Evolutionary conservation across 2,797 vertebrate genomes (phyloP).

Genomic region (Coluber constrictor): DNA sequence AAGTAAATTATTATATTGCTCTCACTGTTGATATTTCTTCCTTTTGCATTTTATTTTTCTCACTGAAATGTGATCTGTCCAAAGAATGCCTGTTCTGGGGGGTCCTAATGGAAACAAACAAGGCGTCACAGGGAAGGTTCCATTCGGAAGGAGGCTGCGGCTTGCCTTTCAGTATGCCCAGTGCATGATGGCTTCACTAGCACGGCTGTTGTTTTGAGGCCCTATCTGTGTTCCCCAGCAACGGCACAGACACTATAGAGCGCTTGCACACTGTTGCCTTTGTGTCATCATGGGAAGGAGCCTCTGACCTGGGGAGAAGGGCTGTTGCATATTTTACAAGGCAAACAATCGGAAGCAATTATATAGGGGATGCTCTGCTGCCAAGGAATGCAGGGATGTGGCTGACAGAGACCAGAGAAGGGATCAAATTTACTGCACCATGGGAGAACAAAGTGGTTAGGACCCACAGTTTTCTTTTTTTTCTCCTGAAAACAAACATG

Average conservation of each 20-base stretch:
- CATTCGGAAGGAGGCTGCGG: not conserved
- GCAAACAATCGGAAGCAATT: not conserved
- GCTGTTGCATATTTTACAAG: not conserved
- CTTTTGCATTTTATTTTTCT: not conserved
- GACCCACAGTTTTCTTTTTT: not conserved
- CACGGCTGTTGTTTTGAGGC: not conserved
- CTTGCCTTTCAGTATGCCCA: not conserved
- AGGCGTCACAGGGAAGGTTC: not conserved
- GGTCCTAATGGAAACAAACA: not conserved
- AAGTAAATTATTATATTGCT: not conserved
- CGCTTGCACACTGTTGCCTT: too few species aligned
- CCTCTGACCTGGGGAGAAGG: not conserved
- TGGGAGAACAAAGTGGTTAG: conserved; percentile 40
- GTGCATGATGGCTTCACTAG: not conserved
- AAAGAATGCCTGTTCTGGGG: not conserved
- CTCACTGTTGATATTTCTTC: not conserved
- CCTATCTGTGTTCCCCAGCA: not conserved
- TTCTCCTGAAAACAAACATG: not conserved
- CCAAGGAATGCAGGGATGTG: not conserved
- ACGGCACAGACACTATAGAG: not conserved
- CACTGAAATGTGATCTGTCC: not conserved
- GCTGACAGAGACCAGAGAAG: not conserved
- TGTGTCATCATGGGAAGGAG: not conserved
- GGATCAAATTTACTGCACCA: conserved; percentile 51
- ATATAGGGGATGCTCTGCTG: not conserved